Base-by-base conservation (phyloP, 2,888 invertebrate species). In the Beris morrisii region DNA sequence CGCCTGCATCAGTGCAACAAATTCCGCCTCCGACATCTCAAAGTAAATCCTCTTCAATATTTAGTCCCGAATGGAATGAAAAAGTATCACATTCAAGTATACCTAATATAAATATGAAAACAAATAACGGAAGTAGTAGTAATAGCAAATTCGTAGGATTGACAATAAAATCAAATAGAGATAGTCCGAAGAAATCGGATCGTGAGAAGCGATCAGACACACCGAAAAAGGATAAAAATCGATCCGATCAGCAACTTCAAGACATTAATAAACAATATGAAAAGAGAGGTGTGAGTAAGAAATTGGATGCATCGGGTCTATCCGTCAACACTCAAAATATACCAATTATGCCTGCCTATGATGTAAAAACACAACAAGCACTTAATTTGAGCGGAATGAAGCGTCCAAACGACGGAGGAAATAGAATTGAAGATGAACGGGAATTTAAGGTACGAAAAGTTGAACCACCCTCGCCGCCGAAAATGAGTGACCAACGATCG, bases 51-150 rank as follows among this genome's bases (percentile, higher is more conserved):
- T 64, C 69, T 7, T 81, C 81, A 0, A 73, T 81, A 67, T 81
- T 81, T 66, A 81, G 80, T 68, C 80, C 81, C 11, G 81, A 80
- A 59, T 79, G 78, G 76, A 77, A 73, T 65, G 79, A 79, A n/a
- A 79, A 78, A 55, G 46, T 15, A 43, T 45, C 72, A 69, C 56
- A 56, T 43, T 46, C 58, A 45, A 13, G 31, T 74, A 70, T 56
- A 70, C 69, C 48, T 22, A 48, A 11, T 52, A 54, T 32, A 9
- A 64, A 31, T 59, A 64, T 30, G 38, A 66, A 54, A 48, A 1
- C 52, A 4, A 66, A 44, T 67, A 70, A 54, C 45, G 69, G n/a
- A 64, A 59, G 65, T 11, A 70, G 70, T 38, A 71, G 61, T 28
- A 70, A 66, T 44, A 67, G 55, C 28, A 71, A 71, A 28, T 31